Base-by-base conservation (phyloP, 2,888 invertebrate genomes). In the Acanthopleura granulata region DNA sequence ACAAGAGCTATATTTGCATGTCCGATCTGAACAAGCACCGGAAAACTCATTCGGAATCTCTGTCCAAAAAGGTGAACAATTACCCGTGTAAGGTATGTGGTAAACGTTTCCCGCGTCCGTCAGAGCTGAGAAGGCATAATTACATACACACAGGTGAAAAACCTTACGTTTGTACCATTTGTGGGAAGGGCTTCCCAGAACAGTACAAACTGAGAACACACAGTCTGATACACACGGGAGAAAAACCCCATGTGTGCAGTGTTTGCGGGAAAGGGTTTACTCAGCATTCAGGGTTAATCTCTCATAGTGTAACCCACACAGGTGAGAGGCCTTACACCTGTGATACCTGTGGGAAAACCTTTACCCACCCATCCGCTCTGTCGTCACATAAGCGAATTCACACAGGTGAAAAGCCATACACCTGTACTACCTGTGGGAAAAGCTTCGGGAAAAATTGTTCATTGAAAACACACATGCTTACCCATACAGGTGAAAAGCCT, bases 341-440 rank as follows among this genome's bases (percentile, higher is more conserved):
- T 22, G 25, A 25, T 18, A 18, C 25, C 1, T 66, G 69, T 27
- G 69, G 29, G 1, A 66, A 66, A 30, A 27, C 4, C 16, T 66
- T 66, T 12, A 30, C 69, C 27, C 30, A 66, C 16, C 22, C 18
- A 27, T 25, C 30, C 16, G 27, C 16, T n/a, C 27, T 66, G 25
- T 16, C 16, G 3, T 3, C 16, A 25, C 69, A 66, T 25, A 16
- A 29, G 18, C 16, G 69, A 27, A 27, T 30, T 66, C 69, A 66
- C 25, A 66, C 69, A 66, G 69, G 69, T 1, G 69, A 66, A 25
- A 66, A 66, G 25, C 69, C 69, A 66, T 66, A 9, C 30, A 16
- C 27, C 22, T 66, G 69, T 12, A 66, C 25, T 29, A 66, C 25
- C 18, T 66, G 69, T 27, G 69, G 30, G 3, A 66, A 66, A 25